These are phyloP conservation scores for Dasypogon diadema DNA, from an alignment of 2,888 invertebrate genomes.

Conservation along the genomic window DNA sequence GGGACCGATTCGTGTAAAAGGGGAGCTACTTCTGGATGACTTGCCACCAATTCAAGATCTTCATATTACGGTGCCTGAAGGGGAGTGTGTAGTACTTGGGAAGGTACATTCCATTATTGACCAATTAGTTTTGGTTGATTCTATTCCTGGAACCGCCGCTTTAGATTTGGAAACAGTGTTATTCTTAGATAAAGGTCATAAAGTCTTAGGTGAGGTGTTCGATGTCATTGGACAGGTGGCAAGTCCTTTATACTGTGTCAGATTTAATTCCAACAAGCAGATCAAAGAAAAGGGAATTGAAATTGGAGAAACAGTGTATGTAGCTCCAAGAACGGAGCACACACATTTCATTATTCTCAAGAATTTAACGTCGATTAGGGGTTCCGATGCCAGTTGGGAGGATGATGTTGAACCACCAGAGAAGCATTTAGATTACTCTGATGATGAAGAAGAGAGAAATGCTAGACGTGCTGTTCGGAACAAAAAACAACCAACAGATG, in stretches of 20 bases:
- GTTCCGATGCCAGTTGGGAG: conserved; percentile 90
- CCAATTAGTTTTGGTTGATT: conserved; percentile 81
- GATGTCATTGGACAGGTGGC: conserved; percentile 92
- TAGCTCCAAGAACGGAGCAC: conserved; percentile 82
- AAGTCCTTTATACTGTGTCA: conserved; percentile 89
- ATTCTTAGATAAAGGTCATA: conserved; percentile 84
- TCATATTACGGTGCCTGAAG: conserved; percentile 81
- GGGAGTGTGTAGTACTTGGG: conserved; percentile 81
- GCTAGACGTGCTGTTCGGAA: conserved; percentile 68
- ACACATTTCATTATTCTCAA: conserved; percentile 82
- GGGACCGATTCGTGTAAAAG: conserved; percentile 63
- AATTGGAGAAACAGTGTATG: conserved; percentile 81
- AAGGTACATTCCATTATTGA: conserved; percentile 79
- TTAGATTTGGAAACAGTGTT: conserved; percentile 89
- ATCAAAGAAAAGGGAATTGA: conserved; percentile 76
- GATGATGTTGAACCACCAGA: conserved; percentile 85
- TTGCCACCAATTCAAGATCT: conserved; percentile 86
- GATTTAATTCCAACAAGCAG: conserved; percentile 86
- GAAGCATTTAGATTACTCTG: conserved; percentile 82
- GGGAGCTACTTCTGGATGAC: conserved; percentile 72
- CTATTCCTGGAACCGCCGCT: conserved; percentile 79
- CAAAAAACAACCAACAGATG: conserved; percentile 64
- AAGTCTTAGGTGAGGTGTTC: conserved; percentile 83
- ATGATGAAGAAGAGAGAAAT: conserved; percentile 85
- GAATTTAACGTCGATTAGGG: conserved; percentile 80